Percentiles rank a stretch among this genome's conserved stretches.
Evolutionary conservation across 1,140 invertebrate species (phyloP).

Genomic region (Scaptomyza montana): DNA sequence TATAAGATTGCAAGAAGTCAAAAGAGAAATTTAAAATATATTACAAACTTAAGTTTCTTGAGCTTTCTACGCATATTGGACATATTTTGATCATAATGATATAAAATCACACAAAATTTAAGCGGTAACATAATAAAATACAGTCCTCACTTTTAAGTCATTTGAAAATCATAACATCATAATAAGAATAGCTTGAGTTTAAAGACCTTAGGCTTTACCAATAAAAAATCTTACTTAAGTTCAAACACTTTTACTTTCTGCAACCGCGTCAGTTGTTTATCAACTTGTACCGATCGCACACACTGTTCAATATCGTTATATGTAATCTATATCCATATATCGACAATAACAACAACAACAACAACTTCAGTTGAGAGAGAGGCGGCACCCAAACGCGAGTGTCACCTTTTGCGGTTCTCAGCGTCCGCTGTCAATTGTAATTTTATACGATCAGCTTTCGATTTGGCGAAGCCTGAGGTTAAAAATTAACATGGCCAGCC

Average conservation of each 20-base stretch:
- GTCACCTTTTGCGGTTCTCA: slow-evolving; percentile 78
- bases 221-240: slow-evolving; percentile 6
- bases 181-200: slow-evolving; percentile 4
- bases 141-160: too few species aligned
- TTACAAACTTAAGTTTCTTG: too few species aligned
- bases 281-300: slow-evolving; percentile 26
- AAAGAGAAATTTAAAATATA: too few species aligned
- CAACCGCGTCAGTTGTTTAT: slow-evolving; percentile 14
- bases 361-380: slow-evolving; percentile 23
- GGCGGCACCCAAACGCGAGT: slow-evolving; percentile 57
- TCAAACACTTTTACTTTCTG: slow-evolving; percentile 38
- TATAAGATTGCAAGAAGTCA: background rate
- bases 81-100: too few species aligned
- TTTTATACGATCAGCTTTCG: slow-evolving; percentile 81
- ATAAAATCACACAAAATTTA: too few species aligned
- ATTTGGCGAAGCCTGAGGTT: slow-evolving; percentile 79
- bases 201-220: background rate
- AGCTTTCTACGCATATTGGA: too few species aligned
- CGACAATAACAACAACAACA: slow-evolving; percentile 40
- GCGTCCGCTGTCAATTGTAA: slow-evolving; percentile 76
- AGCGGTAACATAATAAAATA: too few species aligned
- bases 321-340: slow-evolving; percentile 69
- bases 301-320: slow-evolving; percentile 33
- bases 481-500: slow-evolving; percentile 77
- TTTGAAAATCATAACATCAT: too few species aligned